These are phyloP conservation scores for Antedon mediterranea DNA, from an alignment of 53 echinoderm and acorn worm species.

Conservation along the genomic window DNA sequence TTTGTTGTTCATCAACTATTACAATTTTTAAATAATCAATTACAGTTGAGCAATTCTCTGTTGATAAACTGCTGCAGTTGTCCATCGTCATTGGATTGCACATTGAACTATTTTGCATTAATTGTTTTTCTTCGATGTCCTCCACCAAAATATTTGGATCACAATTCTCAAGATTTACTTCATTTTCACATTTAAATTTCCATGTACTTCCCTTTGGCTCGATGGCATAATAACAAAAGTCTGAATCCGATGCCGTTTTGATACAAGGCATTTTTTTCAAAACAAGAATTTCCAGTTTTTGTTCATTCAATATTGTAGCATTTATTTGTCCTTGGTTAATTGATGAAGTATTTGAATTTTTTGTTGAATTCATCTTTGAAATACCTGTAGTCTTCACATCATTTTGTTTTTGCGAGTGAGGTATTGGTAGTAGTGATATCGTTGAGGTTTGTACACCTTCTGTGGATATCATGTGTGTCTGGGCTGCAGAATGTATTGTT, in stretches of 20 bases:
- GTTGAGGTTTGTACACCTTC: neutral
- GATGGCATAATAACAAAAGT: neutral
- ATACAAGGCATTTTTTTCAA: neutral
- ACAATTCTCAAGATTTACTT: neutral
- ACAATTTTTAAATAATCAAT: neutral
- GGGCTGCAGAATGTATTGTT: neutral
- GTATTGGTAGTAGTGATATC: neutral
- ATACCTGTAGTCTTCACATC: neutral
- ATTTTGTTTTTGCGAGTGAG: neutral
- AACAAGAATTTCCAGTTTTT: neutral
- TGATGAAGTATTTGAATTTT: neutral
- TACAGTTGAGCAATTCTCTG: neutral
- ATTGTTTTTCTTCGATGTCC: neutral
- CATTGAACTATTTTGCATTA: neutral
- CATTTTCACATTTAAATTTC: neutral
- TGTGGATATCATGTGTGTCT: neutral
- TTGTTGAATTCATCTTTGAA: neutral
- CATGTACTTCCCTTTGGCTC: neutral
- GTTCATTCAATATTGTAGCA: neutral
- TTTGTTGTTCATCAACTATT: neutral
- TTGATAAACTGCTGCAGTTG: neutral
- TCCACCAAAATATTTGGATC: neutral
- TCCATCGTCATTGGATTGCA: neutral
- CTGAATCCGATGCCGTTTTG: neutral
- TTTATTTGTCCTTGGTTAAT: neutral